These are phyloP conservation scores for Syngnathoides biaculeatus DNA, from an alignment of 2,113 vertebrate genomes.

Conservation along the genomic window DNA sequence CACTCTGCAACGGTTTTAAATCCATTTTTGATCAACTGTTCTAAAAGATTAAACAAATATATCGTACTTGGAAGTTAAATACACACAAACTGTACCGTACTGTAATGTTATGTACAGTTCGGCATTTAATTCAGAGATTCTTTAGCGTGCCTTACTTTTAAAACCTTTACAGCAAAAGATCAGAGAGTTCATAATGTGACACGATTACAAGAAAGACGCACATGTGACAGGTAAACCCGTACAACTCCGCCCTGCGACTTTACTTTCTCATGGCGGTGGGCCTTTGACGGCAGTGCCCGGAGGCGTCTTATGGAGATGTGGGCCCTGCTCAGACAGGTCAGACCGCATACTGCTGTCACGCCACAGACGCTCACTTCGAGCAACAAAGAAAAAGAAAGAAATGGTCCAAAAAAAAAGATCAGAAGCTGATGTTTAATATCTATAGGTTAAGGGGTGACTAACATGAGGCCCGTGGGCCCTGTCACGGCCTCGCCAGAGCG, in stretches of 20 bases:
- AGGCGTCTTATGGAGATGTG: slow-evolving; percentile 35
- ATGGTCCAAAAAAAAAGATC: not conserved
- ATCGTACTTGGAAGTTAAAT: not conserved
- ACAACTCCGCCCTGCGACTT: not conserved
- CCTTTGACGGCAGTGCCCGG: slow-evolving; percentile 31
- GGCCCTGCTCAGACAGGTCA: slow-evolving; percentile 64
- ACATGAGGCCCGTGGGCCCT: not conserved
- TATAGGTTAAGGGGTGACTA: not conserved
- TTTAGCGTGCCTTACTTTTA: not conserved
- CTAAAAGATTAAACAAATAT: not conserved
- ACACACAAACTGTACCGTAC: not conserved
- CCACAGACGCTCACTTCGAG: slow-evolving; percentile 18
- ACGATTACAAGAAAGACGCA: not conserved
- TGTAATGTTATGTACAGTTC: no score
- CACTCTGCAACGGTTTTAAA: not conserved
- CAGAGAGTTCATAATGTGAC: not conserved
- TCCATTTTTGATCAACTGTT: not conserved
- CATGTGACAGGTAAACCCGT: not conserved
- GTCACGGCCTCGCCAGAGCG: not conserved
- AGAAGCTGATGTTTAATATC: not conserved
- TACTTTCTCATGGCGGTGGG: slow-evolving; percentile 44
- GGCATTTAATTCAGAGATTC: no score
- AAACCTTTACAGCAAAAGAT: not conserved
- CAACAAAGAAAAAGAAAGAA: slow-evolving; percentile 19
- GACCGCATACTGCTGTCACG: slow-evolving; percentile 53